Evolutionary conservation across 2,888 invertebrate species (phyloP).

Genomic region (Scaptodrosophila latifasciaeformis): DNA sequence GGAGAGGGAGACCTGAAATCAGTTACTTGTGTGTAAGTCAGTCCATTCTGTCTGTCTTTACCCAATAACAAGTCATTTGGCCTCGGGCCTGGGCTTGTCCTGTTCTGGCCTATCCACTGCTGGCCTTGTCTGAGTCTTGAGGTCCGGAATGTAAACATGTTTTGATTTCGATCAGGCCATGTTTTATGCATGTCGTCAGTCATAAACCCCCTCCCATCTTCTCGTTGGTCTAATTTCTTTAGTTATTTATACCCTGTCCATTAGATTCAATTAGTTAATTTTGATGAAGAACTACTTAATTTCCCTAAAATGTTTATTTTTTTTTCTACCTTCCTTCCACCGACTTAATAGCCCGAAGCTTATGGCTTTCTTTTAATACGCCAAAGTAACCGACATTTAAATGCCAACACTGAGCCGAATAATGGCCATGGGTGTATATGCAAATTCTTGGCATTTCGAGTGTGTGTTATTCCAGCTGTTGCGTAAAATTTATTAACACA

Average conservation of each 20-base stretch:
- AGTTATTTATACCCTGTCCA: conserved; percentile 36
- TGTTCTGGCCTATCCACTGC: conserved; percentile 1
- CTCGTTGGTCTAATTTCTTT: conserved; percentile 10
- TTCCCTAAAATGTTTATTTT: no score
- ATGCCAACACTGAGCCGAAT: no score
- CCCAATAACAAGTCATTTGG: not conserved
- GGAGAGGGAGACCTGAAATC: no score
- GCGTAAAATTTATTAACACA: no score
- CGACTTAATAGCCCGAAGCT: no score
- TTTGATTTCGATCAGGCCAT: conserved; percentile 48
- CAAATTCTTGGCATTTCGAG: no score
- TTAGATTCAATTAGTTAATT: conserved; percentile 47
- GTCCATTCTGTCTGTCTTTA: not conserved
- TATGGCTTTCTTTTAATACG: no score
- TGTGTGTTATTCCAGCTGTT: no score
- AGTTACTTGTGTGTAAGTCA: no score
- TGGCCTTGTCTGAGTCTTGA: conserved; percentile 10
- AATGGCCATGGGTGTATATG: no score
- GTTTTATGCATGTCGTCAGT: conserved; percentile 50
- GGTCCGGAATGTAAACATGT: conserved; percentile 42
- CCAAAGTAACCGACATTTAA: no score
- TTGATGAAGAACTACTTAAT: not conserved
- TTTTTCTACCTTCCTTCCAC: no score
- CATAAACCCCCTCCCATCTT: conserved; percentile 6
- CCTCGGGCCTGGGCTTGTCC: not conserved